A percentile compares a stretch with the other conserved stretches of the same genome.
These are phyloP conservation scores for Galerucella calmariensis DNA, from an alignment of 2,888 invertebrate species.

Conservation along the genomic window DNA sequence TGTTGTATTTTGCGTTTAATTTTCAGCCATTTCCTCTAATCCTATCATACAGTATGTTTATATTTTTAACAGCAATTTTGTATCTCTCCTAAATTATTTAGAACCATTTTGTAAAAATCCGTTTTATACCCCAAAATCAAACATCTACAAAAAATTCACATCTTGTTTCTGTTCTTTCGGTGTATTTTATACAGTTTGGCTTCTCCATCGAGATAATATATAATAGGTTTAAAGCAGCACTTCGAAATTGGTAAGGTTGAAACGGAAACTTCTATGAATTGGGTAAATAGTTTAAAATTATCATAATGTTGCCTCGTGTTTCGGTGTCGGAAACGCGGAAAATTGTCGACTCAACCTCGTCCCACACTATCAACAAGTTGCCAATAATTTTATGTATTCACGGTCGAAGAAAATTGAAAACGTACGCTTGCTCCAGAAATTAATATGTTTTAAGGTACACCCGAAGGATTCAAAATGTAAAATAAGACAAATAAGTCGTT, in stretches of 20 bases:
- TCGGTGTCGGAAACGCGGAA: conserved; percentile 15
- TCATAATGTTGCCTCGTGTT: conserved; percentile 19
- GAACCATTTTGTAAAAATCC: too few relatives aligned
- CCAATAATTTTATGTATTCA: conserved; percentile 30
- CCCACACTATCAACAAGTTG: conserved; percentile 36
- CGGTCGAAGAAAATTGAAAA: conserved; percentile 27
- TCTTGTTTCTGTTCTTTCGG: too few relatives aligned
- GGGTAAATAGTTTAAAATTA: conserved; percentile 32
- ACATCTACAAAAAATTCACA: too few relatives aligned
- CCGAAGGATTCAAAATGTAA: neutral
- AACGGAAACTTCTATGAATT: neutral
- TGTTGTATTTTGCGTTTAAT: too few relatives aligned
- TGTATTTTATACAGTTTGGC: too few relatives aligned
- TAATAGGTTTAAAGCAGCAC: neutral
- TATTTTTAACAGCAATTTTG: too few relatives aligned
- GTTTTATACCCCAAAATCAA: too few relatives aligned
- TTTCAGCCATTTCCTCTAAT: too few relatives aligned
- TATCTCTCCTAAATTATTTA: too few relatives aligned
- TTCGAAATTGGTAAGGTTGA: neutral
- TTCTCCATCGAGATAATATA: neutral
- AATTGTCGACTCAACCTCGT: conserved; percentile 13
- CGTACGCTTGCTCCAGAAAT: conserved; percentile 10
- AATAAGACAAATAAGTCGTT: neutral
- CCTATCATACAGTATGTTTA: too few relatives aligned
- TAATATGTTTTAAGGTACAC: neutral